These are phyloP conservation scores for Cynocephalus volans DNA, from an alignment of 2,113 vertebrate species.

Conservation along the genomic window DNA sequence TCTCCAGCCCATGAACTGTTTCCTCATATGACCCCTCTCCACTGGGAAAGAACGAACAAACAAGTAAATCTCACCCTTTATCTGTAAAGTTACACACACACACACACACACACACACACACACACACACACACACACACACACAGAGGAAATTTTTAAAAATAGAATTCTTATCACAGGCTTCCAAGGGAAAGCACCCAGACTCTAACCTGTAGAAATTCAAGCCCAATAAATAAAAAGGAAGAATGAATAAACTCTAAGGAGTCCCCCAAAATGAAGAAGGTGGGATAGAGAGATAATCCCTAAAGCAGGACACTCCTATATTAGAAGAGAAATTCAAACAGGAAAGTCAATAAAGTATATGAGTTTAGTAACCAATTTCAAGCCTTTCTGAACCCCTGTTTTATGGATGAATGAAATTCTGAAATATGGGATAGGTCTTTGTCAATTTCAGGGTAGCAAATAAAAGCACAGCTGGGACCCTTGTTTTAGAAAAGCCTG, in stretches of 20 bases:
- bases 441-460: constrained; percentile 66
- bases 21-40: neutral
- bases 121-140: neutral
- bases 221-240: constrained; percentile 23
- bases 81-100: neutral
- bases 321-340: constrained; percentile 36
- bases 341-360: constrained; percentile 66
- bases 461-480: constrained; percentile 65
- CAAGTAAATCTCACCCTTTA: neutral
- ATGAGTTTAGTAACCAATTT: constrained; percentile 66
- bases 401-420: constrained; percentile 76
- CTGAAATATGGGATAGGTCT: constrained; percentile 65
- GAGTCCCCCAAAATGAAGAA: constrained; percentile 1
- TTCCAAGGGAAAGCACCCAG: neutral
- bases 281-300: neutral
- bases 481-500: constrained; percentile 37
- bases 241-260: neutral
- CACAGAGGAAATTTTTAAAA: constrained; percentile 8
- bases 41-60: constrained; percentile 40
- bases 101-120: too few relatives aligned
- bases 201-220: neutral
- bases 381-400: constrained; percentile 50
- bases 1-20: constrained; percentile 18
- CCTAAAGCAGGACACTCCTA: neutral
- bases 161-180: constrained; percentile 1